Conservation (phyloP, 2,113 vertebrate species). For the Acanthochromis polyacanthus region DNA sequence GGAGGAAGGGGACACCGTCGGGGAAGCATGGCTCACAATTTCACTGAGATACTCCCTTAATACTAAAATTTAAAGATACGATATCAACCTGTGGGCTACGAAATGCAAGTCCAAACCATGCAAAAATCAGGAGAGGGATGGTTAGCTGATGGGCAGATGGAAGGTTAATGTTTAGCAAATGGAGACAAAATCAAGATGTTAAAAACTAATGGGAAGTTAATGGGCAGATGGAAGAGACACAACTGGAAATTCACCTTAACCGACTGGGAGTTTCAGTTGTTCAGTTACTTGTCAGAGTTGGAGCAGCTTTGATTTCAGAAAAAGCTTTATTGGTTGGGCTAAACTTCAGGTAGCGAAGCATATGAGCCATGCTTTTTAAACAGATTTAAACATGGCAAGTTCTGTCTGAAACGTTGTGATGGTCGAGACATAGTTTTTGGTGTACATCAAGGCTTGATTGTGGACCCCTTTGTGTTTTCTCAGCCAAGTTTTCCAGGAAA, state of each 20-base stretch:
- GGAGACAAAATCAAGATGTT: conserved; percentile 60
- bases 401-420: neutral
- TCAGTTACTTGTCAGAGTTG: neutral
- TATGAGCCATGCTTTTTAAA: neutral
- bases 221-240: conserved; percentile 28
- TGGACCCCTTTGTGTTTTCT: neutral
- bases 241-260: neutral
- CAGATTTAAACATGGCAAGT: neutral
- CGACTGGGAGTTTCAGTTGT: neutral
- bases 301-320: conserved; percentile 12
- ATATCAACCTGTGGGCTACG: conserved; percentile 17
- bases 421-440: neutral
- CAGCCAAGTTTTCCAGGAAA: neutral
- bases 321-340: neutral
- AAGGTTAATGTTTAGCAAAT: conserved; percentile 49
- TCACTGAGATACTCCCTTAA: neutral
- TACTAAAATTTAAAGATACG: neutral
- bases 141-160: conserved; percentile 48
- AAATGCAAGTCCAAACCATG: conserved; percentile 53
- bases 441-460: conserved; percentile 4
- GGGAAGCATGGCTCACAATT: conserved; percentile 35
- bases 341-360: neutral
- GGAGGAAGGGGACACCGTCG: conserved; percentile 29
- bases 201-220: conserved; percentile 26
- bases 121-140: conserved; percentile 62